phyloP scores from a whole-genome alignment of 2,113 vertebrate genomes.

The Paedocypris sp. region DNA sequence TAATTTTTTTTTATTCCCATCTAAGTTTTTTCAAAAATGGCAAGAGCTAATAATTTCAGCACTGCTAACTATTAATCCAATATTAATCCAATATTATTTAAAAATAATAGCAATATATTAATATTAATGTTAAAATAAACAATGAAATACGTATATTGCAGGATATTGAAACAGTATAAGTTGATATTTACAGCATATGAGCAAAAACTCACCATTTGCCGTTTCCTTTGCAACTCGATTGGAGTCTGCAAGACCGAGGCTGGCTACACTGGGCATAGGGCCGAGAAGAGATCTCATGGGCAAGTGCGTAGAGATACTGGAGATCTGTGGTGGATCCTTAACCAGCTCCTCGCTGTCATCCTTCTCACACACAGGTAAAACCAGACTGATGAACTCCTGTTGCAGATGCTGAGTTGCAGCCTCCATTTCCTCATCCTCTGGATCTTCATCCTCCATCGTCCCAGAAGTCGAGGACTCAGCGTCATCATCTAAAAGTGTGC shows the following conservation, averaged over 20 bases:
- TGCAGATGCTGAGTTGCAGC: slow-evolving; percentile 77
- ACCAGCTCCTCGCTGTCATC: not conserved
- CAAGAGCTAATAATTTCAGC: too few relatives aligned
- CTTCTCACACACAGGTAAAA: slow-evolving; percentile 35
- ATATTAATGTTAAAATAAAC: too few relatives aligned
- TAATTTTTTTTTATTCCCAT: too few relatives aligned
- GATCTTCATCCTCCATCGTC: slow-evolving; percentile 53
- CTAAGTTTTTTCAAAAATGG: too few relatives aligned
- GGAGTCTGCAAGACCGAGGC: slow-evolving; percentile 75
- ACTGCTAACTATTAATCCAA: too few relatives aligned
- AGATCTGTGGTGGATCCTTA: not conserved
- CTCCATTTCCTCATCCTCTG: slow-evolving; percentile 74
- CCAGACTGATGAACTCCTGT: slow-evolving; percentile 76
- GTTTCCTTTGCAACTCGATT: slow-evolving; percentile 59
- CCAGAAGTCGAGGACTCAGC: slow-evolving; percentile 49
- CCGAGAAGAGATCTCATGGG: slow-evolving; percentile 71
- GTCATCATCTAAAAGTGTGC: slow-evolving; percentile 56
- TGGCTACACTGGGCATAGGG: slow-evolving; percentile 68
- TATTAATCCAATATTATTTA: too few relatives aligned
- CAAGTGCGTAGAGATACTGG: slow-evolving; percentile 38
- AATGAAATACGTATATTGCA: too few relatives aligned
- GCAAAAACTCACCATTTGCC: slow-evolving; percentile 61
- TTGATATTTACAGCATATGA: too few relatives aligned
- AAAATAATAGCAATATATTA: too few relatives aligned
- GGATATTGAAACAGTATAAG: too few relatives aligned